These are phyloP conservation scores for Premnoplex brunnescens DNA, from an alignment of 2,797 vertebrate genomes.

Conservation along the genomic window DNA sequence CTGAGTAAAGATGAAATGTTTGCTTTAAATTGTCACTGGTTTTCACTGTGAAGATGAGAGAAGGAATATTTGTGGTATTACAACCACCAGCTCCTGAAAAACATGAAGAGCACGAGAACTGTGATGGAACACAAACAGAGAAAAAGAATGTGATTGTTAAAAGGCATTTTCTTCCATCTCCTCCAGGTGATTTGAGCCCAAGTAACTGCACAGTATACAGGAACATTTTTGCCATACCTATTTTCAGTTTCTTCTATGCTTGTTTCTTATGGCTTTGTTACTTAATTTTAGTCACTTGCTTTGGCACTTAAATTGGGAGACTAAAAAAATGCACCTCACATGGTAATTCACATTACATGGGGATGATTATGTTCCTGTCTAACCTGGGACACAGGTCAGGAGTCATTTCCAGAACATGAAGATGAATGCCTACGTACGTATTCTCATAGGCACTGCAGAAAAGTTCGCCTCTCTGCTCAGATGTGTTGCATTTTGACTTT, in stretches of 20 bases:
- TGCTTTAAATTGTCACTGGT: not conserved
- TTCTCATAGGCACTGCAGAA: not conserved
- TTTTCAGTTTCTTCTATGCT: not conserved
- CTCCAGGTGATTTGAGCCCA: not conserved
- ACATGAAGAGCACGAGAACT: not conserved
- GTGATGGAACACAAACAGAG: not conserved
- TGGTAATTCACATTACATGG: not conserved
- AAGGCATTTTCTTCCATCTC: not conserved
- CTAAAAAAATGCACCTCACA: not conserved
- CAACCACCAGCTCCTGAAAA: not conserved
- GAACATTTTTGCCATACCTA: not conserved
- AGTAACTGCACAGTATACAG: not conserved
- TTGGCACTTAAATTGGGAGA: not conserved
- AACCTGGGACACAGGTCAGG: not conserved
- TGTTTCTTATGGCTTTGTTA: not conserved
- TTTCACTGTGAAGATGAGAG: not conserved
- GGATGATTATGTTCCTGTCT: not conserved
- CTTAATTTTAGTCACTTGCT: not conserved
- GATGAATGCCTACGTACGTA: not conserved
- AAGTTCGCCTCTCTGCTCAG: not conserved
- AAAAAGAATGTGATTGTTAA: not conserved
- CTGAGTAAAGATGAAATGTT: not conserved
- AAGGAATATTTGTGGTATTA: not conserved
- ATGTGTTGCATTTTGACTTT: rapidly evolving
- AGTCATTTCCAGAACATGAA: not conserved